Evolutionary conservation across 2,888 invertebrate genomes (phyloP), one percentile per base, ranked within the genome.

Genomic region (Aphidius colemani): DNA sequence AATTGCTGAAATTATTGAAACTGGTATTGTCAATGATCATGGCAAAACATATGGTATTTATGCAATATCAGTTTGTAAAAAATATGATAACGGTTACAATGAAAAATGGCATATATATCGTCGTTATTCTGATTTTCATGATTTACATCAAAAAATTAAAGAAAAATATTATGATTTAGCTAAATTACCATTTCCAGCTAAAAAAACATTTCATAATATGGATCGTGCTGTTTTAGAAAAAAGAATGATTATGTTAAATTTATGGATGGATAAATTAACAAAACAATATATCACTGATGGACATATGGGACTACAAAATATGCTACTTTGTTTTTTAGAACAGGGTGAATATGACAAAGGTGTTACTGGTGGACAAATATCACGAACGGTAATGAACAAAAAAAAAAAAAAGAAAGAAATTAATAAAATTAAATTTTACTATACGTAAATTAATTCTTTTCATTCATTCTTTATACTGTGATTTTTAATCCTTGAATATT

Each of bases 141-240:
- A 95, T 77, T 85, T 98, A 13, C 91, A 96, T 79, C 88, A 89
- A 69, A 89, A 90, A 75, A 87, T 96, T 53, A 91, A 92, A 77
- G 91, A 92, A 63, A 88, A 94, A 90, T 95, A 90, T 86, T 90
- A 92, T 43, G 90, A 91, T 77, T 82, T 96, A 30, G 86, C 88
- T 0, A 89, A 89, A 73, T 84, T 96, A 44, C 87, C 90, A 39
- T 94, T 96, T 77, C 97, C 97, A 0, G 94, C 91, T 0, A 98
- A 97, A 83, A 95, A 95, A 79, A 92, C 96, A 55, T 94, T 97
- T 81, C 95, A 96, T 77, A 97, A 96, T 78, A 93, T 95, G 80
- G 95, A 95, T 64, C 84, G 92, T 8, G 84, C 88, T 2, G 91
- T 97, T 39, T 83, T 97, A 61, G 96, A 97, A 79, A 90, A 89